Base-by-base conservation (phyloP, 2,888 invertebrate genomes). In the Chloroclysta siterata region DNA sequence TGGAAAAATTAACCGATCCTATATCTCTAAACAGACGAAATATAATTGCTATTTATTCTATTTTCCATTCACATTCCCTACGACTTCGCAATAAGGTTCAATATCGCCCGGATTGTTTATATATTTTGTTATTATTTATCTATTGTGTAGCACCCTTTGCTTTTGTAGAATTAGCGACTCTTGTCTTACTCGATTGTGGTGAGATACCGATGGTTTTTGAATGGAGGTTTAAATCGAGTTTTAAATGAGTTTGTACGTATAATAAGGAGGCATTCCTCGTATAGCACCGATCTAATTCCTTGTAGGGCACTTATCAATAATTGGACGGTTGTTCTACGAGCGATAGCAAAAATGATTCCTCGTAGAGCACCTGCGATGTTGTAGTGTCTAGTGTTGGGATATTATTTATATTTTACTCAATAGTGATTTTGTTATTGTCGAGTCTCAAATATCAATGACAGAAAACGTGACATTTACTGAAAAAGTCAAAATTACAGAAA, bases 1-100 rank as follows among this genome's bases (percentile, higher is more conserved):
- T 84, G 88, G 85, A 88, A 91, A 90, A 88, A 89, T 87, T 85
- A 84, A 88, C 87, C 82, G 85, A 90, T 89, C 83, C 86, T 84
- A 83, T 86, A 86, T 87, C 84, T 81, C 74, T 76, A 80, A 79
- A 77, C 76, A 78, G 79, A 80, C 75, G 76, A 71, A 78, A 76
- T 80, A 79, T 79, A 78, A 79, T 82, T 83, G 77, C 71, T 69
- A 72, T 71, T 72, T 63, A 63, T 50, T 50, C 14, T 46, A 68
- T 68, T 22, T 50, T 50, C 14, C 44, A 68, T 68, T 22, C 28
- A n/a, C 29, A 57, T 39, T 65, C 66, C 66, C 42, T 78, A 72
- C 73, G 3, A n/a, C 71, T n/a, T 51, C 2, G 14, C 0, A 1
- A 57, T 79, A 83, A 76, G 66, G 76, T 60, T 73, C 41, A 76